A percentile compares a stretch with the other conserved stretches of the same genome.
phyloP scores from a whole-genome alignment of 92 coral and sea anemone genomes.

The Blastomussa wellsi region DNA sequence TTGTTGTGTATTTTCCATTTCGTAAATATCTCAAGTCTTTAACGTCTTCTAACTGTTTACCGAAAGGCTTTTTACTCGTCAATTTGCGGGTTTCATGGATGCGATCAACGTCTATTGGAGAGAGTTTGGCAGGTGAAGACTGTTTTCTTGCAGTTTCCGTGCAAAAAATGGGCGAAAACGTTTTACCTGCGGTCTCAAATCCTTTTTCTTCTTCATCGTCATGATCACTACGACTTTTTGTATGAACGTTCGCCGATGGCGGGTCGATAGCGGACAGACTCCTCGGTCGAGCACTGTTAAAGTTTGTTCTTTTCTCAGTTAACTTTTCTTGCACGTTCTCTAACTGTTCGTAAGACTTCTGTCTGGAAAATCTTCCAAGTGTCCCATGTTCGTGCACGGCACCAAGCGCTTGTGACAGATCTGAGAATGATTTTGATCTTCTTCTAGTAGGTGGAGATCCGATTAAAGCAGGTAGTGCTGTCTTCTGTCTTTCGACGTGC shows the following conservation, averaged over 20 bases:
- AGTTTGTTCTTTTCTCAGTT: background rate
- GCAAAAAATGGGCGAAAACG: no score
- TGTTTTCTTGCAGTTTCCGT: background rate
- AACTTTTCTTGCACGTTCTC: background rate
- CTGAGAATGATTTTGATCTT: conserved; percentile 33
- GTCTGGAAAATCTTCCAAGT: background rate
- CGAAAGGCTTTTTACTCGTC: conserved; percentile 14
- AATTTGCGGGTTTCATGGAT: background rate
- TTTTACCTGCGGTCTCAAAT: background rate
- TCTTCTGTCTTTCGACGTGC: background rate
- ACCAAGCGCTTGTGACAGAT: background rate
- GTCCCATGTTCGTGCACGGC: background rate
- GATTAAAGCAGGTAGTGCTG: background rate
- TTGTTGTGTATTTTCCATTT: conserved; percentile 28
- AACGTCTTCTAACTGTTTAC: conserved; percentile 23
- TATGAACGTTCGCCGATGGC: background rate
- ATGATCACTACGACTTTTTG: background rate
- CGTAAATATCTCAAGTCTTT: conserved; percentile 32
- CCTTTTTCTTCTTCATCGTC: background rate
- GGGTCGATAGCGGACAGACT: conserved; percentile 1
- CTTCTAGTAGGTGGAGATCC: background rate
- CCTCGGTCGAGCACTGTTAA: background rate
- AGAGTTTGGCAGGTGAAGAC: conserved; percentile 15
- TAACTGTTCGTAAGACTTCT: conserved; percentile 11
- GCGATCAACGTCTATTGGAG: background rate